A percentile compares a stretch with the other conserved stretches of the same genome.
phyloP scores from a whole-genome alignment of 2,797 vertebrate genomes.

The Perodicticus potto region DNA sequence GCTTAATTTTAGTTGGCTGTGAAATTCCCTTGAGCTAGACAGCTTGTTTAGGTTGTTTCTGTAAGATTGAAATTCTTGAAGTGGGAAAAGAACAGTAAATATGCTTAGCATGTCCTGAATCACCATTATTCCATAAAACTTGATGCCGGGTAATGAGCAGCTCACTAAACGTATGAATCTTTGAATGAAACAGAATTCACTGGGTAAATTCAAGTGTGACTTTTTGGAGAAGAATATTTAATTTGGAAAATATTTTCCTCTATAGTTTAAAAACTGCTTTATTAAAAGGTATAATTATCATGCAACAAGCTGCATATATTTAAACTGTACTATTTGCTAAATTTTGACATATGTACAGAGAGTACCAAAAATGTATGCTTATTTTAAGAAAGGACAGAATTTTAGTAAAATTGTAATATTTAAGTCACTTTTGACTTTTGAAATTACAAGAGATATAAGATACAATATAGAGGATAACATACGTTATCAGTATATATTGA shows the following conservation, averaged over 20 bases:
- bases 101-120: neutral
- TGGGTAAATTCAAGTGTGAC: neutral
- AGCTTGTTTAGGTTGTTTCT: neutral
- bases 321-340: neutral
- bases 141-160: neutral
- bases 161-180: neutral
- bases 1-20: neutral
- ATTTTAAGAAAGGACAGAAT: no score
- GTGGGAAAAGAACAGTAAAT: neutral
- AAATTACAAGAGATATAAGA: no score
- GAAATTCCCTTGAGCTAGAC: neutral
- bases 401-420: no score
- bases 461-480: no score
- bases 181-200: neutral
- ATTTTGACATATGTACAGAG: neutral
- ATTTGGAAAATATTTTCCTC: neutral
- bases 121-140: neutral
- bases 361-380: no score
- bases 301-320: neutral
- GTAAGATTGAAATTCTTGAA: constrained; percentile 3
- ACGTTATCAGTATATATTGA: no score
- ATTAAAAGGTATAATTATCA: neutral
- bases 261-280: neutral
- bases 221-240: constrained; percentile 16
- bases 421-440: no score